Percentiles rank a stretch among this genome's conserved stretches.
These are phyloP conservation scores for Nothoprocta perdicaria DNA, from an alignment of 2,113 vertebrate species.

Conservation along the genomic window DNA sequence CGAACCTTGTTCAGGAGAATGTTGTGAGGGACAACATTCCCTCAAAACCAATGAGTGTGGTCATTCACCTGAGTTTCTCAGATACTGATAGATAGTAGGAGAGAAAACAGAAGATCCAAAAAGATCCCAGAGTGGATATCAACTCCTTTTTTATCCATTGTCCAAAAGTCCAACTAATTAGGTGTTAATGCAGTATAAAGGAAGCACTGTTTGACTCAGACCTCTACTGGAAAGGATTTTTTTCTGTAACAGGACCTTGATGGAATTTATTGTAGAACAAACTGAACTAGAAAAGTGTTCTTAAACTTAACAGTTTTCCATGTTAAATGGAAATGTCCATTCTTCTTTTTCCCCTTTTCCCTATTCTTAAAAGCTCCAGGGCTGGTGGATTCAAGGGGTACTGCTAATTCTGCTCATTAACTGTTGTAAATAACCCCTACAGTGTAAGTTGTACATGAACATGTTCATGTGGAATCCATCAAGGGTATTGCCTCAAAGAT, in stretches of 20 bases:
- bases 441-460: accelerated
- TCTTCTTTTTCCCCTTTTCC: not conserved
- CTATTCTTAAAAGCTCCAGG: not conserved
- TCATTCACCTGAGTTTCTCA: not conserved
- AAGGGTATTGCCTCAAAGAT: not conserved
- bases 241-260: not conserved
- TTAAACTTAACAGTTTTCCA: not conserved
- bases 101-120: not conserved
- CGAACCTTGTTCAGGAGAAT: too few species aligned
- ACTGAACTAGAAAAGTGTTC: not conserved
- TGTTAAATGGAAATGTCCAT: not conserved
- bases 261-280: not conserved
- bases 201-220: not conserved
- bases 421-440: not conserved
- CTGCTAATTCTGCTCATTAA: not conserved
- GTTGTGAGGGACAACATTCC: too few species aligned
- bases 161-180: not conserved
- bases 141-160: not conserved
- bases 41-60: too few species aligned
- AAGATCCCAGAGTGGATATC: not conserved
- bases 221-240: not conserved
- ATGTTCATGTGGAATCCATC: accelerated
- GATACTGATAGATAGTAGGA: not conserved
- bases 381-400: not conserved
- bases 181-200: not conserved